Base-by-base conservation (phyloP, 2,113 vertebrate genomes). In the Coreoperca whiteheadi region DNA sequence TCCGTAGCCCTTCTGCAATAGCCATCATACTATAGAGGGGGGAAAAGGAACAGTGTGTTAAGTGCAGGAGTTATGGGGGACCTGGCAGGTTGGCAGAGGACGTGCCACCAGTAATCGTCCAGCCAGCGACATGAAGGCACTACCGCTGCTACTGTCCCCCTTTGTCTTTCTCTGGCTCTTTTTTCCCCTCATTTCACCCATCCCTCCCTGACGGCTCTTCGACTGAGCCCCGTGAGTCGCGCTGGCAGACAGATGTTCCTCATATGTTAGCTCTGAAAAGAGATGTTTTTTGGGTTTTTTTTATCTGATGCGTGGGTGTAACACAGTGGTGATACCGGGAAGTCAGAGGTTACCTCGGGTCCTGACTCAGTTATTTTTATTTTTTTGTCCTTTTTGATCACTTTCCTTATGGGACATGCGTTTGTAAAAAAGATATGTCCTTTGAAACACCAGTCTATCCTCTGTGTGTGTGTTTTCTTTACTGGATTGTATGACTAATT, bases 1-100 rank as follows among this genome's bases (percentile, higher is more conserved):
- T 96, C 95, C 94, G 92, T 95, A 91, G 94, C 95, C 92, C 89
- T 92, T 93, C 88, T 94, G 93, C 92, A 92, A 82, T 91, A 82
- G 86, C 90, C 89, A 90, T 89, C 77, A 87, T 61, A 81, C 69
- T 83, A 65, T 78, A 79, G 76, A 74, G 74, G 71, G 69, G 46
- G 78, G 9, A 9, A 70, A 74, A 63, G 51, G 80, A 75, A 48
- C 70, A 69, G 79, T 71, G 78, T 80, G 84, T 84, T 75, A 79
- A 85, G 86, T 87, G 79, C 75, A 77, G 81, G 77, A 67, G 82
- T 61, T 88, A 76, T 66, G 68, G 84, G 88, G 66, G 84, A 90
- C 84, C 91, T 88, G 91, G 82, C 77, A 89, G 86, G 69, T 81
- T 90, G 79, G 86, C 68, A 74, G 68, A 78, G 70, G 86, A 89